Conservation (phyloP, 2,113 vertebrate species). For the Callionymus lyra region DNA sequence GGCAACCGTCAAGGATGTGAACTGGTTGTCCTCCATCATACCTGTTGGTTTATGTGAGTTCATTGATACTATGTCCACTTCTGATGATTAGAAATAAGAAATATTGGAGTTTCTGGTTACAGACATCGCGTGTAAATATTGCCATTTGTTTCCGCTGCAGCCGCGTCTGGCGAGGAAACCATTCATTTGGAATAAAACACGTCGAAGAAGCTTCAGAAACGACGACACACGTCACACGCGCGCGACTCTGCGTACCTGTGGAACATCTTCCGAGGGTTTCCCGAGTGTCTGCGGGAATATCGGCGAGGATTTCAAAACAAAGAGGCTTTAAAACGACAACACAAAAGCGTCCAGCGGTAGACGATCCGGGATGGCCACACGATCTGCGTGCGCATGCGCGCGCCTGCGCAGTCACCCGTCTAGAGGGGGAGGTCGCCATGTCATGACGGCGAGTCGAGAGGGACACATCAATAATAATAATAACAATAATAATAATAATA, state of each 20-base stretch:
- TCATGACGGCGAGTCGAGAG: too few species aligned
- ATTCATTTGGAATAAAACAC: not conserved
- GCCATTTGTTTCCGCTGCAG: not conserved
- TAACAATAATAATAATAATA: too few species aligned
- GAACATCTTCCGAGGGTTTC: conserved; percentile 47
- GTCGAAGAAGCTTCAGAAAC: not conserved
- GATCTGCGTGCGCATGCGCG: too few species aligned
- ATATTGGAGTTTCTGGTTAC: too few species aligned
- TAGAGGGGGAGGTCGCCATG: too few species aligned
- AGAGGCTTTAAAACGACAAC: conserved; percentile 49
- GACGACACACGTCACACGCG: not conserved
- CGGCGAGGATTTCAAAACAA: conserved; percentile 46
- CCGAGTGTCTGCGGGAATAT: conserved; percentile 10
- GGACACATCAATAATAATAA: too few species aligned
- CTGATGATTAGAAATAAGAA: too few species aligned
- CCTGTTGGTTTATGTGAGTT: conserved; percentile 50
- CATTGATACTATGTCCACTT: too few species aligned
- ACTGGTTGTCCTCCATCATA: conserved; percentile 68
- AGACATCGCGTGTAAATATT: too few species aligned
- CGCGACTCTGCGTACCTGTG: conserved; percentile 49
- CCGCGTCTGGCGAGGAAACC: not conserved
- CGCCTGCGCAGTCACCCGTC: too few species aligned
- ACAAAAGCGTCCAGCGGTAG: too few species aligned
- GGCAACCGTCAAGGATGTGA: conserved; percentile 60
- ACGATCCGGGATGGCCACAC: too few species aligned